phyloP scores from a whole-genome alignment of 2,113 vertebrate genomes.

The Ia io region DNA sequence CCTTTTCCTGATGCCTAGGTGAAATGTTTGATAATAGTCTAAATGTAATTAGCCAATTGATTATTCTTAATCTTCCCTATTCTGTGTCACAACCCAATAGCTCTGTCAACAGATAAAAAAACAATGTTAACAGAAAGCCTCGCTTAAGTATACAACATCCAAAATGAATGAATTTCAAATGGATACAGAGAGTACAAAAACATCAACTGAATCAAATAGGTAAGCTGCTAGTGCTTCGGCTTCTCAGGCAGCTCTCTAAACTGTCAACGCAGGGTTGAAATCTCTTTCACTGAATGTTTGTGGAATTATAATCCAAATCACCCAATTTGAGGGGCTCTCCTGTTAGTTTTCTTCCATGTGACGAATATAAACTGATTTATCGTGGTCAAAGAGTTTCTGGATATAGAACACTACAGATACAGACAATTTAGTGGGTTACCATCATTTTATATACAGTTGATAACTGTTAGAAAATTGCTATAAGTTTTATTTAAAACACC shows the following conservation, averaged over 20 bases:
- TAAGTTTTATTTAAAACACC: constrained; percentile 58
- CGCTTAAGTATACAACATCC: constrained; percentile 27
- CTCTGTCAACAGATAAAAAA: constrained; percentile 18
- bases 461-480: not conserved
- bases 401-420: constrained; percentile 57
- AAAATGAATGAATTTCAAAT: constrained; percentile 64
- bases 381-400: constrained; percentile 23
- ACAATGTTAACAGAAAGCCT: constrained; percentile 37
- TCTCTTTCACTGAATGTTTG: not conserved
- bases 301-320: not conserved
- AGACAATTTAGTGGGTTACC: constrained; percentile 36
- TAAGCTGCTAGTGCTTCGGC: constrained; percentile 43
- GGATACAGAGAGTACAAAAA: constrained; percentile 5
- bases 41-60: constrained; percentile 32
- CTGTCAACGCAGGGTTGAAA: not conserved
- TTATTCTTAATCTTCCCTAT: not conserved
- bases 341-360: not conserved
- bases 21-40: constrained; percentile 33
- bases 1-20: not conserved
- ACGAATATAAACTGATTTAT: constrained; percentile 43
- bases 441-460: constrained; percentile 70
- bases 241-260: constrained; percentile 14
- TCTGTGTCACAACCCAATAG: constrained; percentile 13
- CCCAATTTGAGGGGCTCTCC: not conserved
- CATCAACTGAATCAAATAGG: not conserved